These are phyloP conservation scores for Phocides pigmalion DNA, from an alignment of 1,140 invertebrate species.

Conservation along the genomic window DNA sequence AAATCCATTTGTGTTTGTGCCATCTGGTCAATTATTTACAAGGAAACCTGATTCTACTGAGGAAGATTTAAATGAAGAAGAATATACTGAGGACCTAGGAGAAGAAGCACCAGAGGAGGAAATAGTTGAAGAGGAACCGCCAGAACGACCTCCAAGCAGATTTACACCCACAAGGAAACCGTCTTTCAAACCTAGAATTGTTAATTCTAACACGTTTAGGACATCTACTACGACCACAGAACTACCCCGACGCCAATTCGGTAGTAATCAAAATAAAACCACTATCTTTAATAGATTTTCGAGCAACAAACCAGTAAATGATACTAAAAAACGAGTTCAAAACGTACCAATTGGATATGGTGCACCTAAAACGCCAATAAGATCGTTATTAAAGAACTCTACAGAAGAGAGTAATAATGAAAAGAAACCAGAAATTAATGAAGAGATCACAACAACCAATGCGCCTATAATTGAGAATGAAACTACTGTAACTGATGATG, in stretches of 20 bases:
- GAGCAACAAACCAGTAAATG: conserved; percentile 58
- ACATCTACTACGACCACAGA: conserved; percentile 70
- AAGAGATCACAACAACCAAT: conserved; percentile 34
- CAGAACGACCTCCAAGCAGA: conserved; percentile 35
- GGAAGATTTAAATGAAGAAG: conserved; percentile 65
- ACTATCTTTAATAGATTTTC: conserved; percentile 56
- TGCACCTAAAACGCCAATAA: conserved; percentile 42
- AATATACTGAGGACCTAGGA: conserved; percentile 57
- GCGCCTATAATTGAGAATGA: conserved; percentile 41
- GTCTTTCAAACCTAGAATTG: conserved; percentile 61
- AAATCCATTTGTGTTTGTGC: conserved; percentile 78
- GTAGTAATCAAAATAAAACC: conserved; percentile 63
- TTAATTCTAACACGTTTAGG: conserved; percentile 77
- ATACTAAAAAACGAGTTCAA: conserved; percentile 72
- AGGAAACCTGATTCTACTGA: conserved; percentile 68
- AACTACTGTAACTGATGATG: conserved; percentile 50
- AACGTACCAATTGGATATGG: conserved; percentile 73
- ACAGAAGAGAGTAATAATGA: conserved; percentile 29
- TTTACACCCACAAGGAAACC: conserved; percentile 59
- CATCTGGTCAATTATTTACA: conserved; percentile 71
- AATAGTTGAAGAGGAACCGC: conserved; percentile 53
- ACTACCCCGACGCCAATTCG: conserved; percentile 52
- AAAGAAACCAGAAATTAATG: conserved; percentile 13
- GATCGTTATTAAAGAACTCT: conserved; percentile 33
- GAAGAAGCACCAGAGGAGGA: conserved; percentile 57